Percentiles rank a stretch among this genome's conserved stretches.
These are phyloP conservation scores for Diorhabda carinulata DNA, from an alignment of 1,140 invertebrate species.

Conservation along the genomic window DNA sequence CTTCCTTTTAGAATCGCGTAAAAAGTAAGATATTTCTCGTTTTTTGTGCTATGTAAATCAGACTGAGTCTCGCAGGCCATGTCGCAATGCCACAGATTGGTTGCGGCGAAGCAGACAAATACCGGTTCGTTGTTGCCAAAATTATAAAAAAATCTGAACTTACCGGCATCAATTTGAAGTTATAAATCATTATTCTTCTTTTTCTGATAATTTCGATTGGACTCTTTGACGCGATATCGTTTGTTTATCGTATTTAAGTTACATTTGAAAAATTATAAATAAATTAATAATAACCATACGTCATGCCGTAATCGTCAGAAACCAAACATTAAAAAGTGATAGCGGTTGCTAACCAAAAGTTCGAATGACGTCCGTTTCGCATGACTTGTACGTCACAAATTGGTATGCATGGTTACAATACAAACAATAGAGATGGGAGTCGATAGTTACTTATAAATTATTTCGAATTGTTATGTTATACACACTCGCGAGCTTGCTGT, in stretches of 20 bases:
- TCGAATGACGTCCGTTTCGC: neutral
- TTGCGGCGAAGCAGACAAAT: neutral
- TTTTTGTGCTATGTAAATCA: neutral
- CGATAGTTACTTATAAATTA: too few relatives aligned
- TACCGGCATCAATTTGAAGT: too few relatives aligned
- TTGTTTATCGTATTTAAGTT: too few relatives aligned
- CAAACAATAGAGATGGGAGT: neutral
- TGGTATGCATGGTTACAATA: neutral
- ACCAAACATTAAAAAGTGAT: neutral
- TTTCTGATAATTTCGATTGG: too few relatives aligned
- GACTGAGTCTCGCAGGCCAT: neutral
- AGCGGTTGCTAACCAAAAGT: neutral
- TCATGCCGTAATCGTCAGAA: neutral
- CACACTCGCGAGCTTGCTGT: too few relatives aligned
- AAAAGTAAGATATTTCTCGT: neutral
- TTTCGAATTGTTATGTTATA: too few relatives aligned
- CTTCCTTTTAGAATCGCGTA: neutral
- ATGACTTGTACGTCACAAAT: neutral
- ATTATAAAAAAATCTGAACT: neutral
- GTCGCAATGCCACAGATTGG: slow-evolving; percentile 1
- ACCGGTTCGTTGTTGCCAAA: neutral
- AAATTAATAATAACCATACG: neutral
- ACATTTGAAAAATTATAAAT: too few relatives aligned
- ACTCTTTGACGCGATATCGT: too few relatives aligned
- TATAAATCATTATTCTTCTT: too few relatives aligned